Conservation (phyloP, 37 sponge, comb jelly and placozoan genomes). For the Cliona cf. orientalis region DNA sequence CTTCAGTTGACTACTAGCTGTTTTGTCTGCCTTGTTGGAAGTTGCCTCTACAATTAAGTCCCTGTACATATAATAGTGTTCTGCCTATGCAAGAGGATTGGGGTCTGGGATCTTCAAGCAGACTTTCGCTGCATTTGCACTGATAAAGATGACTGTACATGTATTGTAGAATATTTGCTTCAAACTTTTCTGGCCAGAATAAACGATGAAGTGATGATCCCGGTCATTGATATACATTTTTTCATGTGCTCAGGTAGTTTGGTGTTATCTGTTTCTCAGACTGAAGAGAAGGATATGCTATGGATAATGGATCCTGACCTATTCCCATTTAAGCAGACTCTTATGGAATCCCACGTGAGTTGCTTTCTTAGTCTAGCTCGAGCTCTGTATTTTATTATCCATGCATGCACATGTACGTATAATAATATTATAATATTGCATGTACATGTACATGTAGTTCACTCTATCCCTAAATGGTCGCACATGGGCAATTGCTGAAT, state of each 20-base stretch:
- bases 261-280: slow-evolving; percentile 49
- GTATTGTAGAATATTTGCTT: too few relatives aligned
- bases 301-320: slow-evolving; percentile 85
- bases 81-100: too few relatives aligned
- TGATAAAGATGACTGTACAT: too few relatives aligned
- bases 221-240: too few relatives aligned
- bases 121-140: too few relatives aligned
- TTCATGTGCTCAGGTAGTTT: slow-evolving; percentile 59
- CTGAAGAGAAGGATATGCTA: slow-evolving; percentile 66
- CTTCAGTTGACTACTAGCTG: too few relatives aligned
- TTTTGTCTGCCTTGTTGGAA: too few relatives aligned
- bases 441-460: slow-evolving; percentile 17
- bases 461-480: slow-evolving; percentile 68
- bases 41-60: too few relatives aligned
- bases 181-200: too few relatives aligned
- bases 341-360: slow-evolving; percentile 79
- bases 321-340: slow-evolving; percentile 76
- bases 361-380: not conserved
- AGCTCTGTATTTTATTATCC: not conserved
- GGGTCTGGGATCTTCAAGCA: too few relatives aligned
- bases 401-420: not conserved
- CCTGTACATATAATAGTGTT: too few relatives aligned
- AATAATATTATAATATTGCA: not conserved
- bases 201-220: too few relatives aligned
- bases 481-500: slow-evolving; percentile 85